A percentile compares a stretch with the other conserved stretches of the same genome.
These are phyloP conservation scores for Babylonia areolata DNA, from an alignment of 1,140 invertebrate genomes.

Conservation along the genomic window DNA sequence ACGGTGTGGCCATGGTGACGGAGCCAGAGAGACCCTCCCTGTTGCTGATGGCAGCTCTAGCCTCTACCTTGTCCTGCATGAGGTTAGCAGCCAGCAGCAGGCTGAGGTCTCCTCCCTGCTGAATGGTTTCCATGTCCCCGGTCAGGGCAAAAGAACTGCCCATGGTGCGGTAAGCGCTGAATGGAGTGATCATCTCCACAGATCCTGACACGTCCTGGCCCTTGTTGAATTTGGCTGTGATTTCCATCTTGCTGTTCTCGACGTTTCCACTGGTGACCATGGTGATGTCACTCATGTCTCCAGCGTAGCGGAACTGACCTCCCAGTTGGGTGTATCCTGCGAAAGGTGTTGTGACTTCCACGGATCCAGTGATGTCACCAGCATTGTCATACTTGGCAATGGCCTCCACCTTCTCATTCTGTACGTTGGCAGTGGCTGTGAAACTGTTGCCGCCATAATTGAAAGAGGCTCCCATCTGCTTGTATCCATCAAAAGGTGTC, in stretches of 20 bases:
- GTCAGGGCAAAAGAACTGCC: background rate
- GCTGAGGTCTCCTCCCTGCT: background rate
- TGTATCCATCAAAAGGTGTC: slow-evolving; percentile 22
- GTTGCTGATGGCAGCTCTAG: too few relatives aligned
- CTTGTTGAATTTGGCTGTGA: background rate
- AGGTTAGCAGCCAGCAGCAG: slow-evolving; percentile 27
- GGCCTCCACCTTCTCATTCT: background rate
- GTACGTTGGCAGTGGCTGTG: background rate
- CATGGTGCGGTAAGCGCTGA: slow-evolving; percentile 16
- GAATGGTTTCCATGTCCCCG: background rate
- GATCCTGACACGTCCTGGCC: background rate
- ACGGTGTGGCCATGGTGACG: slow-evolving; percentile 15
- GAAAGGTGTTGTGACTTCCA: slow-evolving; percentile 17
- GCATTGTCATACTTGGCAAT: background rate
- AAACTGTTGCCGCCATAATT: background rate
- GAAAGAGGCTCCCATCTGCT: slow-evolving; percentile 1
- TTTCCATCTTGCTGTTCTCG: background rate
- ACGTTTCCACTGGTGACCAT: background rate
- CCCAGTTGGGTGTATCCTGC: background rate
- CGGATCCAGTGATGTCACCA: background rate
- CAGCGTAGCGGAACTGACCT: background rate
- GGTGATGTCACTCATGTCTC: background rate
- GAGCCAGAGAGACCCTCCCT: background rate
- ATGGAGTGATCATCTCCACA: slow-evolving; percentile 7
- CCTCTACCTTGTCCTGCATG: slow-evolving; percentile 13